Percentiles rank a stretch among this genome's conserved stretches.
phyloP scores from a whole-genome alignment of 2,113 vertebrate species.

The Hylia prasina region DNA sequence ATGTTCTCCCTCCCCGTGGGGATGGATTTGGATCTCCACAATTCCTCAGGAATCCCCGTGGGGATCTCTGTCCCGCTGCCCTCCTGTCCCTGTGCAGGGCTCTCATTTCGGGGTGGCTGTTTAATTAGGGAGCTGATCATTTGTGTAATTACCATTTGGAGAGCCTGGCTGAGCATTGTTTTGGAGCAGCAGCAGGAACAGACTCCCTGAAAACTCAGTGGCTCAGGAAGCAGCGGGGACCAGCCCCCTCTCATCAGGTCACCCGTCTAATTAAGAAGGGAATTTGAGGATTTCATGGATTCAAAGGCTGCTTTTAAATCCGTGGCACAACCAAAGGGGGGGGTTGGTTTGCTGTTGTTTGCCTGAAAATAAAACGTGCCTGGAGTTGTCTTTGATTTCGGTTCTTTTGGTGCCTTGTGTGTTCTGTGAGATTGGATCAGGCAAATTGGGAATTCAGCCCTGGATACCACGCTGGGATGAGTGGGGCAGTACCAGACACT shows the following conservation, averaged over 20 bases:
- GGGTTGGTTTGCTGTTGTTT: neutral
- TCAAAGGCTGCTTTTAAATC: neutral
- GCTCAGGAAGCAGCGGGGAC: neutral
- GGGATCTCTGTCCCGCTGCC: neutral
- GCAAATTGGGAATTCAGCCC: neutral
- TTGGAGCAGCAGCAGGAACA: neutral
- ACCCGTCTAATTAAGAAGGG: neutral
- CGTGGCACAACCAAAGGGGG: accelerated
- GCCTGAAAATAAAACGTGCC: neutral
- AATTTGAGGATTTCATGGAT: neutral
- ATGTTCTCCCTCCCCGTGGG: accelerated
- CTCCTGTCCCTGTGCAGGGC: neutral
- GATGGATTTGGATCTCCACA: neutral
- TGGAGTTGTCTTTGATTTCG: neutral
- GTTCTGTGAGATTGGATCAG: neutral
- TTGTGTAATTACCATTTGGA: neutral
- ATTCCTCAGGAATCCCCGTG: neutral
- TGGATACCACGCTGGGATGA: neutral
- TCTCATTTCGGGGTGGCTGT: accelerated
- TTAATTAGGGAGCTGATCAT: neutral
- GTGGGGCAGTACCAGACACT: accelerated
- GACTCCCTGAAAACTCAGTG: neutral
- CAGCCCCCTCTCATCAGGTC: neutral
- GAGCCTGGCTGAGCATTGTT: neutral
- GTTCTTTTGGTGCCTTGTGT: neutral